Evolutionary conservation across 2,888 invertebrate species (phyloP).

Genomic region (Arctia plantaginis): DNA sequence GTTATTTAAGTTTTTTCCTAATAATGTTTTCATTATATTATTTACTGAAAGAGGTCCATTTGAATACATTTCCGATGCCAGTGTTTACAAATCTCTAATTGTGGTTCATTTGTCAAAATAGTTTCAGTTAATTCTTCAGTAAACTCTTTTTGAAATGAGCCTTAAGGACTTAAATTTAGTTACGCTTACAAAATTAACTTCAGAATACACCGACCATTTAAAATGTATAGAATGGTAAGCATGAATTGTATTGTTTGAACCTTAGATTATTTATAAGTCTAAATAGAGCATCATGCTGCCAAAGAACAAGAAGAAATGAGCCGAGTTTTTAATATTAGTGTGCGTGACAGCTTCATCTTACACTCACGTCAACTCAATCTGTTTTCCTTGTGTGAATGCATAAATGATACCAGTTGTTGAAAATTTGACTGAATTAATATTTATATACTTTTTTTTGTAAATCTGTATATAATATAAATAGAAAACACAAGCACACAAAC

Average conservation of each 20-base stretch:
- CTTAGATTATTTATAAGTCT: too few species aligned
- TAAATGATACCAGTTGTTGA: too few species aligned
- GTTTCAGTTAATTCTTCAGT: not conserved
- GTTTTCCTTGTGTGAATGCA: too few species aligned
- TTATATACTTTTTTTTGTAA: too few species aligned
- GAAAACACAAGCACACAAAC: too few species aligned
- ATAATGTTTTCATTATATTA: not conserved
- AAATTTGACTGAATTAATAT: too few species aligned
- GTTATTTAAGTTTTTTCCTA: not conserved
- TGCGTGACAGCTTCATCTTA: too few species aligned
- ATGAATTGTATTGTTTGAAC: conserved; percentile 3
- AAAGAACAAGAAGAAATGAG: too few species aligned
- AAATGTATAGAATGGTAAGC: conserved; percentile 78
- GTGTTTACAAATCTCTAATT: not conserved
- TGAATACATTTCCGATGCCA: not conserved
- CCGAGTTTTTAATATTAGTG: too few species aligned
- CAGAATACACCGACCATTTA: conserved; percentile 65
- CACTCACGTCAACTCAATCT: too few species aligned
- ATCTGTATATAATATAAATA: too few species aligned
- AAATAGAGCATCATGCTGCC: too few species aligned
- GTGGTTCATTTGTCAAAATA: not conserved
- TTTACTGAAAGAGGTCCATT: not conserved
- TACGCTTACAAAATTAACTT: conserved; percentile 60
- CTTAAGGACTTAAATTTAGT: conserved; percentile 58
- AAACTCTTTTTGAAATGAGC: conserved; percentile 52